A percentile compares a stretch with the other conserved stretches of the same genome.
phyloP scores from a whole-genome alignment of 2,888 invertebrate genomes.

The Erebia aethiops region DNA sequence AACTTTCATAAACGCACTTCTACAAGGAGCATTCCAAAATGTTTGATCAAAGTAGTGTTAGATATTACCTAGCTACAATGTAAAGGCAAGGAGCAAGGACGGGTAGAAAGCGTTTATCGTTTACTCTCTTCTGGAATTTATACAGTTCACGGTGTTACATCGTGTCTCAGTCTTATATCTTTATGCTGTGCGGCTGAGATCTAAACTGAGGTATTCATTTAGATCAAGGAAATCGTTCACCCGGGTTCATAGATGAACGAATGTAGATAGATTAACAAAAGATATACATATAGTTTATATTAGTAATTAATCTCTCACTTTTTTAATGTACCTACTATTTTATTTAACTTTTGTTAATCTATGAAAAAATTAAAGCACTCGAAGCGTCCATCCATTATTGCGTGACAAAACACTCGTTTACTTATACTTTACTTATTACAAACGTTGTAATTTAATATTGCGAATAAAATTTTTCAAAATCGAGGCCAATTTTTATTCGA shows the following conservation, averaged over 20 bases:
- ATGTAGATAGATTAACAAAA: conserved; percentile 32
- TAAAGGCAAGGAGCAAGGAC: conserved; percentile 82
- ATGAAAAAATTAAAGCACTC: conserved; percentile 75
- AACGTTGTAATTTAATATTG: conserved; percentile 29
- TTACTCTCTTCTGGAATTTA: conserved; percentile 71
- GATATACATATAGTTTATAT: conserved; percentile 11
- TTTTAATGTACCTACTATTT: conserved; percentile 46
- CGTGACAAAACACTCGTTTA: conserved; percentile 41
- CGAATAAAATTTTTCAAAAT: conserved; percentile 36
- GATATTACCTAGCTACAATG: conserved; percentile 77
- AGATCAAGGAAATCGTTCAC: conserved; percentile 29
- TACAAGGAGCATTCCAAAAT: conserved; percentile 61
- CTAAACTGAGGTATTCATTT: conserved; percentile 34
- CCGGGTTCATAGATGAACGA: conserved; percentile 26
- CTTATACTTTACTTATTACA: conserved; percentile 14
- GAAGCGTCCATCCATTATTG: conserved; percentile 69
- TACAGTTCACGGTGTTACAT: conserved; percentile 77
- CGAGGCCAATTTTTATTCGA: conserved; percentile 49
- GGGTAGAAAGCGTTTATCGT: conserved; percentile 80
- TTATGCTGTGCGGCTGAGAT: conserved; percentile 67
- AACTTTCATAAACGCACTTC: conserved; percentile 64
- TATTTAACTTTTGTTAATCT: conserved; percentile 56
- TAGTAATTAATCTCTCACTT: background rate
- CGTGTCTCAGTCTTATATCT: conserved; percentile 80
- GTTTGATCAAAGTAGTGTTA: conserved; percentile 62